These are phyloP conservation scores for Neocloeon triangulifer DNA, from an alignment of 1,140 invertebrate species.

Conservation along the genomic window DNA sequence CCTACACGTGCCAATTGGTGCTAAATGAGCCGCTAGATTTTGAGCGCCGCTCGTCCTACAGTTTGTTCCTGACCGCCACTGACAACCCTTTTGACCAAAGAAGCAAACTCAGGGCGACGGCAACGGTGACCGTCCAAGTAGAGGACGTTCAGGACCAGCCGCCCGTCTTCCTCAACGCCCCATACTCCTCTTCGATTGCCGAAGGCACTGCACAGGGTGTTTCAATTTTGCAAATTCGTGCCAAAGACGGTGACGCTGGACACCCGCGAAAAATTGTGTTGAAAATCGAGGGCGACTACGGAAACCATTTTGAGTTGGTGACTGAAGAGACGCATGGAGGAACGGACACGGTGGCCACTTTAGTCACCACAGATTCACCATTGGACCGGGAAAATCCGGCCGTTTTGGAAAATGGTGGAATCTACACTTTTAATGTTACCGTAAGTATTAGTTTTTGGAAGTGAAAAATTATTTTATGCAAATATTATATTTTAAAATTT, in stretches of 20 bases:
- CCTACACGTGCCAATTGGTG: constrained; percentile 40
- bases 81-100: constrained; percentile 31
- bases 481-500: background rate
- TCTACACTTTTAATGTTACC: constrained; percentile 47
- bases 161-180: constrained; percentile 51
- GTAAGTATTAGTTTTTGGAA: constrained; percentile 14
- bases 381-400: constrained; percentile 48
- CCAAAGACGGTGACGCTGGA: constrained; percentile 53
- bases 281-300: constrained; percentile 37
- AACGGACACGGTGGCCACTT: constrained; percentile 2
- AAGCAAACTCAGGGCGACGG: constrained; percentile 31
- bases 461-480: background rate
- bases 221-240: constrained; percentile 38
- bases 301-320: constrained; percentile 39
- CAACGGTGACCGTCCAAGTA: constrained; percentile 48
- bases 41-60: constrained; percentile 45
- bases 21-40: constrained; percentile 41
- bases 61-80: constrained; percentile 36
- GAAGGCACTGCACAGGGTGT: constrained; percentile 41
- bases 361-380: constrained; percentile 36
- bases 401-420: constrained; percentile 50
- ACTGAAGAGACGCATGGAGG: constrained; percentile 22
- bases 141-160: constrained; percentile 61
- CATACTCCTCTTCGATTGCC: constrained; percentile 46
- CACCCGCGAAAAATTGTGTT: constrained; percentile 31